These are phyloP conservation scores for Acanthosoma haemorrhoidale DNA, from an alignment of 2,888 invertebrate genomes.

Conservation along the genomic window DNA sequence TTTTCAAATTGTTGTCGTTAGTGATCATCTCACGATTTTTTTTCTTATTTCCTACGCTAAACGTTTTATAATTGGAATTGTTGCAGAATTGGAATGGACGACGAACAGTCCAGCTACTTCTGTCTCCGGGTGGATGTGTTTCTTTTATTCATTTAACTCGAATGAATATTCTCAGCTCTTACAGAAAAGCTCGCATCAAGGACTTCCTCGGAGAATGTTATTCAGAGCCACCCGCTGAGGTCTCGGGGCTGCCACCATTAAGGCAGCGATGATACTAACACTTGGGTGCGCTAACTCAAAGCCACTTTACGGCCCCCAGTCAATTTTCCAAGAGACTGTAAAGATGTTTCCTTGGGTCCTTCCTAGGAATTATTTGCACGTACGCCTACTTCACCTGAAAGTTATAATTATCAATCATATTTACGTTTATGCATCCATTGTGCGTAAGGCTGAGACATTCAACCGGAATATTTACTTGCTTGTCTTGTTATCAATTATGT, in stretches of 20 bases:
- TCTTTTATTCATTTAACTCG: background rate
- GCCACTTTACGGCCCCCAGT: background rate
- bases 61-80: no score
- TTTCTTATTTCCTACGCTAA: no score
- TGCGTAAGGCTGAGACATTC: no score
- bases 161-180: background rate
- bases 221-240: background rate
- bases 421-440: no score
- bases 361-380: background rate
- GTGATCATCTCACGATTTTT: background rate
- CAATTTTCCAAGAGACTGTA: background rate
- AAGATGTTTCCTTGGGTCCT: background rate
- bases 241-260: background rate
- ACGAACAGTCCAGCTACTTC: background rate
- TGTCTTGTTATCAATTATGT: no score
- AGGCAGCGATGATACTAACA: background rate
- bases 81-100: no score
- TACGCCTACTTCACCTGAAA: background rate
- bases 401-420: background rate
- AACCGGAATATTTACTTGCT: no score
- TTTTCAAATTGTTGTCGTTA: background rate
- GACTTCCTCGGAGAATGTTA: background rate
- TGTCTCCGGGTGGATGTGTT: background rate
- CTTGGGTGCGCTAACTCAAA: background rate
- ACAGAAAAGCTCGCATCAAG: background rate